These are phyloP conservation scores for Leptobrachium ailaonicum DNA, from an alignment of 2,113 vertebrate species.

Conservation along the genomic window DNA sequence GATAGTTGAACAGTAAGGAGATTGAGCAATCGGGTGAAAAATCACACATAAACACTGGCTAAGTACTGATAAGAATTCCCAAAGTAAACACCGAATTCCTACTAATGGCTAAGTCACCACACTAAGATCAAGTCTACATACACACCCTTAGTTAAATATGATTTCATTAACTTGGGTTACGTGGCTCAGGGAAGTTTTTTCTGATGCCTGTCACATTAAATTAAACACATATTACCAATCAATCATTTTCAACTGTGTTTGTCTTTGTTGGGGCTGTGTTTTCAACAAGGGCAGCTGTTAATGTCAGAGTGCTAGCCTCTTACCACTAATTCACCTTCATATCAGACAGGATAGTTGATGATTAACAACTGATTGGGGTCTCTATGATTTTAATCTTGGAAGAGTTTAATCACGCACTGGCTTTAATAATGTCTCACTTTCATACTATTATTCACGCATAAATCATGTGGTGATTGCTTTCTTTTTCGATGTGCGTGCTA, in stretches of 20 bases:
- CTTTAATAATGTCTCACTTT: too few species aligned
- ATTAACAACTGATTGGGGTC: constrained; percentile 17
- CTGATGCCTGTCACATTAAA: constrained; percentile 66
- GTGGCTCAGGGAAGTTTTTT: constrained; percentile 63
- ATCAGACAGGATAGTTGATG: constrained; percentile 6
- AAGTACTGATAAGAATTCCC: constrained; percentile 80
- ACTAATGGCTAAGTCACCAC: constrained; percentile 86
- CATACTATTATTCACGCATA: too few species aligned
- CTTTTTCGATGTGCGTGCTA: too few species aligned
- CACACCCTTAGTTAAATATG: constrained; percentile 80
- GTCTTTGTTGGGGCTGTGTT: constrained; percentile 50
- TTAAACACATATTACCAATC: constrained; percentile 66
- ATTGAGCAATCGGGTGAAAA: constrained; percentile 76
- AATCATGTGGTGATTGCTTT: too few species aligned
- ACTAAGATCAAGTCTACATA: constrained; percentile 79
- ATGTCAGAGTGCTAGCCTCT: constrained; percentile 25
- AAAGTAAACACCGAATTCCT: constrained; percentile 82
- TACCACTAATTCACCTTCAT: background rate
- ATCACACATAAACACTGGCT: constrained; percentile 79
- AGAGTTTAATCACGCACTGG: too few species aligned
- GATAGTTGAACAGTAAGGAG: constrained; percentile 63
- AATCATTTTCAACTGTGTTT: constrained; percentile 64
- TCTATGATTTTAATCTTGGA: background rate
- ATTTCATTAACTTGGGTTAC: constrained; percentile 78
- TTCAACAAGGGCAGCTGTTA: constrained; percentile 43